Percentiles rank a stretch among this genome's conserved stretches.
These are phyloP conservation scores for Eulithis testata DNA, from an alignment of 2,888 invertebrate species.

Conservation along the genomic window DNA sequence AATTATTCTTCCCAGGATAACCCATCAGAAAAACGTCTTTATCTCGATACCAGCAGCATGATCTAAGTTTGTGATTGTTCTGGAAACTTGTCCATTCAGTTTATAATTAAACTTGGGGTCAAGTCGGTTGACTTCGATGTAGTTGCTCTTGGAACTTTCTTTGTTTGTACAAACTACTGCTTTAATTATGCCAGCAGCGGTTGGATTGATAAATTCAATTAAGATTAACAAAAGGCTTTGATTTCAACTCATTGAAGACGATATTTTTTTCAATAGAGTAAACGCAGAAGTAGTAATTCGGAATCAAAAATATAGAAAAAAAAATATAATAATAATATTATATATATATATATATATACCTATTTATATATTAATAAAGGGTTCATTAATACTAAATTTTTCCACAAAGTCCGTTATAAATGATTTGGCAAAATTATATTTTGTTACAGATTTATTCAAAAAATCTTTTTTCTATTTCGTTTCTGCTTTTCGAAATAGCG, in stretches of 20 bases:
- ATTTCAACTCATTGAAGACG: conserved; percentile 3
- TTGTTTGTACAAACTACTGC: conserved; percentile 70
- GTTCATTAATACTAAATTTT: too few relatives aligned
- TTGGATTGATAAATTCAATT: conserved; percentile 62
- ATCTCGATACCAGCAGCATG: conserved; percentile 57
- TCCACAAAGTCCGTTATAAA: too few relatives aligned
- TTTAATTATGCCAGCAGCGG: conserved; percentile 67
- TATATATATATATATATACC: too few relatives aligned
- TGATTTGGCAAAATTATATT: too few relatives aligned
- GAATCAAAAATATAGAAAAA: too few relatives aligned
- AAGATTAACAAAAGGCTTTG: conserved; percentile 27
- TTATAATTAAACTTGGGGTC: conserved; percentile 81
- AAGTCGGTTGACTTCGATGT: conserved; percentile 71
- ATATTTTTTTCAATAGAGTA: background rate
- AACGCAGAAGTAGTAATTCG: too few relatives aligned
- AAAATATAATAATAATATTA: too few relatives aligned
- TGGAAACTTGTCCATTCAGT: conserved; percentile 69
- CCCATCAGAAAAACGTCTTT: conserved; percentile 50
- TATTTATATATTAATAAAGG: too few relatives aligned
- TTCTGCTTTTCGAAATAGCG: conserved; percentile 7
- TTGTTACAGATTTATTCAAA: too few relatives aligned
- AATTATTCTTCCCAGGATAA: conserved; percentile 35
- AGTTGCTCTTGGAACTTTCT: conserved; percentile 67
- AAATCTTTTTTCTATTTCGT: background rate
- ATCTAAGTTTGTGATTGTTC: conserved; percentile 72